Base-by-base conservation (phyloP, 2,797 vertebrate species). In the Darevskia nairensis region DNA sequence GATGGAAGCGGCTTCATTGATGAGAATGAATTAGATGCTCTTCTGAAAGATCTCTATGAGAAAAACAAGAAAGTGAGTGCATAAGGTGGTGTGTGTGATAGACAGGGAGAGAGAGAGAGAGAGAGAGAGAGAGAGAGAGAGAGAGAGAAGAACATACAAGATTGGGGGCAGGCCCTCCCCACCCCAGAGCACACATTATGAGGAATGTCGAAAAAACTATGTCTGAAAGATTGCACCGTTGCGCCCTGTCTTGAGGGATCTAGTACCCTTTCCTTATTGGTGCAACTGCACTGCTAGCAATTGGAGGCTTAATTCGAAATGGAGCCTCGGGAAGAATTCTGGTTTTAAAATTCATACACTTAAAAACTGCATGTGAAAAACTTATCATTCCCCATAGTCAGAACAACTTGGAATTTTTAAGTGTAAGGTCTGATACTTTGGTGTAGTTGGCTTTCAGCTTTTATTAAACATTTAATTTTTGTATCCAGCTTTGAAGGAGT, bases 1-100 rank as follows among this genome's bases (percentile, higher is more conserved):
- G 99, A 99, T 0, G 98, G 98, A 46, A 99, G 97, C 0, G 99
- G 98, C 35, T 99, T 98, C 95, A 99, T 99, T 17, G 98, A 99
- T 8, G 98, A 99, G 96, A 97, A 98, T 1, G 98, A 99, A 94
- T 96, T 99, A 97, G 98, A 99, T 0, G 98, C 98, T 4, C 96
- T 99, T 82, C 96, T 99, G 94, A 99, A 98, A 96, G 98, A 99
- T 91, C 98, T 99, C 82, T 98, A 98, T 27, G 98, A 98, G 94
- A 99, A 98, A 95, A 98, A 98, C 96, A 98, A 98, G 97, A 98
- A 99, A 97, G 99, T 99, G 96, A 97, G 95, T 6, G 19, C 0
- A 0, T 8, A 2, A 7, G 0, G 11, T 8, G 1, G 25, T 4
- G 71, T 9, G 44, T 17, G n/a, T 1, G 1, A 10, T 3, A 10